Conservation (phyloP, 2,888 invertebrate species). For the Pollenia labialis region DNA sequence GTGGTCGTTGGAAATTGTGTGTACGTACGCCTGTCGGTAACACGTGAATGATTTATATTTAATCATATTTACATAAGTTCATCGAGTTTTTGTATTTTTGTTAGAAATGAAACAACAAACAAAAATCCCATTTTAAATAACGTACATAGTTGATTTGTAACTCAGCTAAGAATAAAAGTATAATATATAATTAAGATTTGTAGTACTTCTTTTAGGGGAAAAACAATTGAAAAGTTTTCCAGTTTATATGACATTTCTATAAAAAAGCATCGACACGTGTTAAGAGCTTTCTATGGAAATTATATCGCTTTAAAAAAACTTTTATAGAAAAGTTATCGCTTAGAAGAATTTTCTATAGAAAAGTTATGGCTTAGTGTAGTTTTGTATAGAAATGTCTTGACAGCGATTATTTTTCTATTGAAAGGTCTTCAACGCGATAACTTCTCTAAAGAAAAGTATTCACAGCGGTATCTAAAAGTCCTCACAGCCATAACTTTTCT, state of each 20-base stretch:
- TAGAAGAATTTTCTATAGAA: not conserved
- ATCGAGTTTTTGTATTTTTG: conserved; percentile 27
- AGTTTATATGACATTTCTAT: too few relatives aligned
- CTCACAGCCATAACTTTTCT: not conserved
- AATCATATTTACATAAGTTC: conserved; percentile 55
- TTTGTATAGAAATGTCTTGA: not conserved
- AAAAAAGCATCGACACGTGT: too few relatives aligned
- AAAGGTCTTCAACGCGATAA: not conserved
- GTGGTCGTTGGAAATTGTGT: conserved; percentile 12
- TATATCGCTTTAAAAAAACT: too few relatives aligned
- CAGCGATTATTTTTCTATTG: not conserved
- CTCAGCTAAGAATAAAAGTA: conserved; percentile 14
- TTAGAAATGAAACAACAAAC: conserved; percentile 29
- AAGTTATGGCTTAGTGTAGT: not conserved
- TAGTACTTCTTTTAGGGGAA: not conserved
- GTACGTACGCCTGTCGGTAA: not conserved
- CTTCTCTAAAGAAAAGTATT: too few relatives aligned
- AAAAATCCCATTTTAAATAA: conserved; percentile 10
- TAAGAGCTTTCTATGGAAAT: too few relatives aligned
- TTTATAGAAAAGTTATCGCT: not conserved
- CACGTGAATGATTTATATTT: conserved; percentile 55
- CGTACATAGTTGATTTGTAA: conserved; percentile 2
- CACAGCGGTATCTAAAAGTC: not conserved
- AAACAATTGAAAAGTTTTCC: too few relatives aligned
- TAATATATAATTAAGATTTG: not conserved